Evolutionary conservation across 2,113 vertebrate genomes (phyloP).

Genomic region (Bambusicola thoracicus): DNA sequence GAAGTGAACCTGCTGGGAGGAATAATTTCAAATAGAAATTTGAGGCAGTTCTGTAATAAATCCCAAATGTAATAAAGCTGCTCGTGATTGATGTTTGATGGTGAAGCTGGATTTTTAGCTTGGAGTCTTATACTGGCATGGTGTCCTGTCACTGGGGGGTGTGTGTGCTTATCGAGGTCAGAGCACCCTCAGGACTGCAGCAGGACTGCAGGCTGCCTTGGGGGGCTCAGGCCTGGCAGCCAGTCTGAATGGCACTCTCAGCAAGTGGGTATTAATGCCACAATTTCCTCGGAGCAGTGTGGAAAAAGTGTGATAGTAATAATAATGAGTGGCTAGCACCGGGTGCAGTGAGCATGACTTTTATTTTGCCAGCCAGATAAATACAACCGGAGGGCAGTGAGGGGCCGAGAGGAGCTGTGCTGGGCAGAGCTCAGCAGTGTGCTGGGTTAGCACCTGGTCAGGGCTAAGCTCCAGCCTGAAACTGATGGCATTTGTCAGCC

Average conservation of each 20-base stretch:
- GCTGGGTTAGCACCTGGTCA: constrained; percentile 30
- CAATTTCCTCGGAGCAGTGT: fast-evolving
- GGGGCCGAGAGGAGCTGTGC: background rate
- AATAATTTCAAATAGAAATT: constrained; percentile 17
- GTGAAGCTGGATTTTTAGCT: background rate
- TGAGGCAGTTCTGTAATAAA: background rate
- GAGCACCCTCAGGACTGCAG: background rate
- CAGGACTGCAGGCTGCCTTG: background rate
- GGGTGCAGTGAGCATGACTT: background rate
- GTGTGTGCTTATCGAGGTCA: fast-evolving
- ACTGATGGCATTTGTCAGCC: constrained; percentile 20
- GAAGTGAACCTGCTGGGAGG: background rate
- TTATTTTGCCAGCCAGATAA: constrained; percentile 19
- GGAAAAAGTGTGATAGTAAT: background rate
- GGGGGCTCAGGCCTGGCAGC: fast-evolving
- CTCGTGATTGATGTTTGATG: background rate
- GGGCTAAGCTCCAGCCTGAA: constrained; percentile 1
- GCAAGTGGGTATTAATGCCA: background rate
- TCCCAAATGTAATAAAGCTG: background rate
- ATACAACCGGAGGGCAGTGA: constrained; percentile 37
- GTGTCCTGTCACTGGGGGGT: background rate
- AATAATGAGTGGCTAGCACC: background rate
- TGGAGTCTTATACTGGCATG: background rate
- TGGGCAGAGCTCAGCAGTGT: background rate
- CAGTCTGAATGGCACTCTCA: fast-evolving